These are phyloP conservation scores for Myopa testacea DNA, from an alignment of 2,888 invertebrate species.

Conservation along the genomic window DNA sequence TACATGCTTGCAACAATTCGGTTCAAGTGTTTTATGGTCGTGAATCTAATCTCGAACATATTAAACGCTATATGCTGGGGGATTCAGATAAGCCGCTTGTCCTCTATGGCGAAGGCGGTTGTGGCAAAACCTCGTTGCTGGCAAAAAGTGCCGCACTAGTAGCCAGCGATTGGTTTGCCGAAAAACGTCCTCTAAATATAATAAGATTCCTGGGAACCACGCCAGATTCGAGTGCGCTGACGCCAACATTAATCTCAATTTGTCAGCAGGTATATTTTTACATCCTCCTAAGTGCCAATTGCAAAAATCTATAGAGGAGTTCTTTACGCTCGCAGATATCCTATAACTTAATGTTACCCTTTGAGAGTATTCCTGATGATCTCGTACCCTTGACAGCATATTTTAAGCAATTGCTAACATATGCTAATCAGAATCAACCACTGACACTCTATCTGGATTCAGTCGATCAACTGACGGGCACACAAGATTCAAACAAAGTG, in stretches of 20 bases:
- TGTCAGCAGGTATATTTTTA: constrained; percentile 82
- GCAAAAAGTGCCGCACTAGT: constrained; percentile 91
- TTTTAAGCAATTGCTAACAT: constrained; percentile 91
- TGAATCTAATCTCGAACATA: constrained; percentile 84
- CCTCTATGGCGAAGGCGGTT: constrained; percentile 94
- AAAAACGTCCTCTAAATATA: constrained; percentile 84
- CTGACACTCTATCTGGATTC: constrained; percentile 93
- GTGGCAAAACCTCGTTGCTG: constrained; percentile 96
- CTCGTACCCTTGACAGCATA: constrained; percentile 94
- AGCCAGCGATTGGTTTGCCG: constrained; percentile 78
- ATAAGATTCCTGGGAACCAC: constrained; percentile 96
- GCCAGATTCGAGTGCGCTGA: constrained; percentile 94
- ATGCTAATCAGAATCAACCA: constrained; percentile 86
- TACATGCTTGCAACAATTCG: constrained; percentile 94
- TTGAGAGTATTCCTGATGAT: constrained; percentile 96
- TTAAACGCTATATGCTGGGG: constrained; percentile 85
- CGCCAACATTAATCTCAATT: constrained; percentile 93
- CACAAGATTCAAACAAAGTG: constrained; percentile 93
- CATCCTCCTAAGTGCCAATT: neutral
- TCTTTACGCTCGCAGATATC: constrained; percentile 75
- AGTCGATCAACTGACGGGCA: constrained; percentile 95
- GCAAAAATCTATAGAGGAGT: neutral
- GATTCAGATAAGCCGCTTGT: constrained; percentile 90
- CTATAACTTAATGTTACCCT: constrained; percentile 90
- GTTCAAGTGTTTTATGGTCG: constrained; percentile 94